phyloP scores from a whole-genome alignment of 2,113 vertebrate genomes.

The Gallinago paraguaiae region DNA sequence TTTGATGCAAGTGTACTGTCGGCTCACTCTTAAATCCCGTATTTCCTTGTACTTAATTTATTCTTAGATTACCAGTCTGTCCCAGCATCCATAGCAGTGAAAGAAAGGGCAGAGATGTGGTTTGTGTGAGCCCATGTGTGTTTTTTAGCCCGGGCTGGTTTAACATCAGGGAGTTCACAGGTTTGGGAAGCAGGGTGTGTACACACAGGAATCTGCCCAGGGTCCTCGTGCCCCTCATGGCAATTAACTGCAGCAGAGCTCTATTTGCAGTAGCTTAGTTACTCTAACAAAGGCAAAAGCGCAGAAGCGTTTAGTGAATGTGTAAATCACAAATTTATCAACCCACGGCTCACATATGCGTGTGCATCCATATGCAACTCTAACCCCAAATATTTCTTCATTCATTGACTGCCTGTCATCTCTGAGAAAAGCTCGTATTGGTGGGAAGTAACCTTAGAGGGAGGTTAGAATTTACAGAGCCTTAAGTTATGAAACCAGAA shows the following conservation, averaged over 20 bases:
- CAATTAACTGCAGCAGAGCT: not conserved
- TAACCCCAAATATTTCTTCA: not conserved
- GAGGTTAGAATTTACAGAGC: not conserved
- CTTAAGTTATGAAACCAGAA: not conserved
- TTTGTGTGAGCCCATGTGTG: not conserved
- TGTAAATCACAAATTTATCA: not conserved
- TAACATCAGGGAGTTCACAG: not conserved
- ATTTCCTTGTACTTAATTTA: not conserved
- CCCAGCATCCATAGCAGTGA: not conserved
- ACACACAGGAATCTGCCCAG: not conserved
- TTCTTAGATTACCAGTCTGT: not conserved
- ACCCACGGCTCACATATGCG: accelerated
- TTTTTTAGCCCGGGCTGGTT: not conserved
- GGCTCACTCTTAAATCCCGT: not conserved
- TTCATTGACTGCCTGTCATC: not conserved
- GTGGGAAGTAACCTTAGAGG: not conserved
- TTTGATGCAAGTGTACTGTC: not conserved
- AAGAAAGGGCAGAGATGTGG: not conserved
- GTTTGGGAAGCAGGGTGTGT: not conserved
- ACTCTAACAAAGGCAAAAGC: not conserved
- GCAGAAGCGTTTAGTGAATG: not conserved
- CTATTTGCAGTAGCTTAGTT: not conserved
- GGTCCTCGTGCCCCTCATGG: not conserved
- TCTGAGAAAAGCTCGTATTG: not conserved
- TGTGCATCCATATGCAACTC: not conserved